Evolutionary conservation across 2,888 invertebrate species (phyloP).

Genomic region (Microplitis deprimator): DNA sequence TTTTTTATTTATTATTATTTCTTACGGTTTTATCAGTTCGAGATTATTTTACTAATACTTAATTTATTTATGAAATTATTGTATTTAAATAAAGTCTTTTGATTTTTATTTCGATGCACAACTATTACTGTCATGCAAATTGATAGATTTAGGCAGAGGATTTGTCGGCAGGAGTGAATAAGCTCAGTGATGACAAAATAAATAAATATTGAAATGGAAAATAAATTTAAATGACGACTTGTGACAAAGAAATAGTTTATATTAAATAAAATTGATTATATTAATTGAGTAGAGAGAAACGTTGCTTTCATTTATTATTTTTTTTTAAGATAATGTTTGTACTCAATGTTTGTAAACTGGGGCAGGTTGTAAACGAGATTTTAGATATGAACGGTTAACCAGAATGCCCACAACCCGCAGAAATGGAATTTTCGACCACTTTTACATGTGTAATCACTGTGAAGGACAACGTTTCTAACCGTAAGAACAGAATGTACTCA

Average conservation of each 20-base stretch:
- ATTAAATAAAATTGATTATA: neutral
- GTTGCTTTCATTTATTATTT: slow-evolving; percentile 6
- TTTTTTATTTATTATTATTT: neutral
- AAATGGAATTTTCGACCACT: slow-evolving; percentile 17
- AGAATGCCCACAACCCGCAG: slow-evolving; percentile 13
- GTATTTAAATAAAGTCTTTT: neutral
- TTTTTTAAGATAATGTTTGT: neutral
- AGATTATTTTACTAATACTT: slow-evolving; percentile 2
- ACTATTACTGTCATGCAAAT: slow-evolving; percentile 42
- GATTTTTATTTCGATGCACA: slow-evolving; percentile 33
- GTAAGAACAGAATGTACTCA: neutral
- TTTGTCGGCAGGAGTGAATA: slow-evolving; percentile 35
- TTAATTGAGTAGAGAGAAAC: slow-evolving; percentile 3
- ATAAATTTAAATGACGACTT: neutral
- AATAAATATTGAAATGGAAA: neutral
- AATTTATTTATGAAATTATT: neutral
- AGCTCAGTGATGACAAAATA: slow-evolving; percentile 13
- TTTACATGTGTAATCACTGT: slow-evolving; percentile 11
- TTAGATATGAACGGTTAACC: slow-evolving; percentile 24
- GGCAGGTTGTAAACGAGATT: slow-evolving; percentile 7
- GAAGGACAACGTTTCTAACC: slow-evolving; percentile 22
- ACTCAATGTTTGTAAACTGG: slow-evolving; percentile 3
- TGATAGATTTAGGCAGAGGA: slow-evolving; percentile 28
- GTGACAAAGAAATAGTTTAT: neutral
- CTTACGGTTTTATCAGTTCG: slow-evolving; percentile 19